These are phyloP conservation scores for Drosophila multiciliata DNA, from an alignment of 2,888 invertebrate genomes.

Conservation along the genomic window DNA sequence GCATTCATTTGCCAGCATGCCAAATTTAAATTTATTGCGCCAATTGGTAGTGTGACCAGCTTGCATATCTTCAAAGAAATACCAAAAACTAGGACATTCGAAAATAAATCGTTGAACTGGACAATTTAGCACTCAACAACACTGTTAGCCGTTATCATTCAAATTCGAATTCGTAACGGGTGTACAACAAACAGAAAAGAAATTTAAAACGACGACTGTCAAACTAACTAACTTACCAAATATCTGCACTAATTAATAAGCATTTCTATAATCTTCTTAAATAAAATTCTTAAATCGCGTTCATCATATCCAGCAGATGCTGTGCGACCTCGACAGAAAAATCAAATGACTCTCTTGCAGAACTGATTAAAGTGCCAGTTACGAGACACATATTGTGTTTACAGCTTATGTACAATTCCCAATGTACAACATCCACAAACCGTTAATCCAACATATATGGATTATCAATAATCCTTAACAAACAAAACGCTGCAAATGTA, in stretches of 20 bases:
- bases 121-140: background rate
- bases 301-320: background rate
- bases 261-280: too few species aligned
- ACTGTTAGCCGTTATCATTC: background rate
- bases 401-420: background rate
- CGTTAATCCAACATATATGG: background rate
- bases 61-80: background rate
- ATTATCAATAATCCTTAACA: background rate
- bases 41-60: background rate
- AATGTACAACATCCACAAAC: background rate
- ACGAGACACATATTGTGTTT: background rate
- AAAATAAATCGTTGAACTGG: background rate
- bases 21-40: background rate
- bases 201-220: background rate
- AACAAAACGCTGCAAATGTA: conserved; percentile 45
- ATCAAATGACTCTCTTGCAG: background rate
- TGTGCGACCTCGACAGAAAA: background rate
- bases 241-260: background rate
- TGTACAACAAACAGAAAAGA: too few species aligned
- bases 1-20: background rate
- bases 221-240: background rate
- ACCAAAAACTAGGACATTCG: background rate
- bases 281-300: too few species aligned
- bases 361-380: background rate
- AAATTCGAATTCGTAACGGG: background rate